A percentile compares a stretch with the other conserved stretches of the same genome.
phyloP scores from a whole-genome alignment of 2,888 invertebrate species.

The Diarsia rubi region DNA sequence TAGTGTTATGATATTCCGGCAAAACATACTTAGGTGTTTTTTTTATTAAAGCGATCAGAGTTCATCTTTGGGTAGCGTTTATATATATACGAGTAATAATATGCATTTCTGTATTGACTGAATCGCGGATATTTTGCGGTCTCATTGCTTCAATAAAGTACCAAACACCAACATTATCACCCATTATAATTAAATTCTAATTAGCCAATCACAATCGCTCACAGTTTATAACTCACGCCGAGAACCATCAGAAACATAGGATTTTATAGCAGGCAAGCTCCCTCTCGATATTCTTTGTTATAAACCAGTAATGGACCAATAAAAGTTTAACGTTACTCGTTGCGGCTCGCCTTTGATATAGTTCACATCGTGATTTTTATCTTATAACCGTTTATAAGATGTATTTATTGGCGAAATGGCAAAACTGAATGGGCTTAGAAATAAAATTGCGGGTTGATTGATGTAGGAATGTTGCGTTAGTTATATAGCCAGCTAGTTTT shows the following conservation, averaged over 20 bases:
- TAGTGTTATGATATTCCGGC: neutral
- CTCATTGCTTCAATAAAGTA: no score
- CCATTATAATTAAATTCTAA: neutral
- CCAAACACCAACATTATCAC: no score
- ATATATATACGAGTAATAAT: no score
- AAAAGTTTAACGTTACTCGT: slow-evolving; percentile 77
- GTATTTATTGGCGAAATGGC: slow-evolving; percentile 57
- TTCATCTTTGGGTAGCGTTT: no score
- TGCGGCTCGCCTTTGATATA: slow-evolving; percentile 67
- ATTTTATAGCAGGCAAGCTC: slow-evolving; percentile 70
- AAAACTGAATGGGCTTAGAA: slow-evolving; percentile 30
- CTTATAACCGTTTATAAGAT: slow-evolving; percentile 56
- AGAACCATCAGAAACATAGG: slow-evolving; percentile 58
- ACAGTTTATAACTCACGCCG: slow-evolving; percentile 46
- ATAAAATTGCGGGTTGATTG: slow-evolving; percentile 36
- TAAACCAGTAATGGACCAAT: slow-evolving; percentile 79
- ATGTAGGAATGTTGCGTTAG: neutral
- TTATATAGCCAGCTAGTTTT: neutral
- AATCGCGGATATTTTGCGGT: no score
- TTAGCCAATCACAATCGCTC: slow-evolving; percentile 51
- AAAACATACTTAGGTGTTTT: no score
- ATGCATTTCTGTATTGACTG: no score
- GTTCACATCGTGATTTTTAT: slow-evolving; percentile 66
- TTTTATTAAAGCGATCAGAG: no score
- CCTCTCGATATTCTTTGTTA: slow-evolving; percentile 80